Evolutionary conservation across 2,797 vertebrate species (phyloP), one percentile per base, ranked within the genome.

Genomic region (Tragopan temminckii): DNA sequence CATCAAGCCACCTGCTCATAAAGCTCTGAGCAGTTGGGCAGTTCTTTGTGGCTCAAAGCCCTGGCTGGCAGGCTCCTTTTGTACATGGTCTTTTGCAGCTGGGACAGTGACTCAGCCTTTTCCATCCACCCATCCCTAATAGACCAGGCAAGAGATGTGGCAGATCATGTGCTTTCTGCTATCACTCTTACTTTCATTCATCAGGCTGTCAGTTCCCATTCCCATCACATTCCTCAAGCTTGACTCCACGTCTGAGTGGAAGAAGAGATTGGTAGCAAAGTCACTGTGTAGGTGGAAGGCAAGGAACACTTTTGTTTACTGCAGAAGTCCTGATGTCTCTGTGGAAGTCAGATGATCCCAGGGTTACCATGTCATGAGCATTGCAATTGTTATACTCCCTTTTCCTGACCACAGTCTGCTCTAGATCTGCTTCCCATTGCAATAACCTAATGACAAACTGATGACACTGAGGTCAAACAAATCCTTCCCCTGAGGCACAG

Each of bases 91-190:
- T 89, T 89, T 70, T 95, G 89, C 91, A 93, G 93, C 92, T 91
- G 93, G 95, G 93, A 80, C 57, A 2, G 82, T 97, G 94, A 95
- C 85, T 97, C 95, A 95, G 93, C 92, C 90, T 95, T 94, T 95
- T 91, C 89, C 90, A 85, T 94, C 79, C 95, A 93, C 69, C 92
- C 92, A 23, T 95, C 81, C 66, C 94, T 92, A 95, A 93, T 83
- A 95, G 71, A 87, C 80, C 61, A 92, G 63, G 48, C 71, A 86
- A 67, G 89, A 95, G 77, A 91, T 79, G 89, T 31, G 13, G 88
- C 90, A 88, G 77, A 77, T 95, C 95, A 91, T 92, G 61, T 93
- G 91, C 87, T 5, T 88, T 88, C 76, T 95, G 36, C 87, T 96
- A 72, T 93, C 89, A 59, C 57, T 84, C 48, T 95, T 58, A 52